These are phyloP conservation scores for Platichthys stellatus DNA, from an alignment of 2,113 vertebrate genomes.

Conservation along the genomic window DNA sequence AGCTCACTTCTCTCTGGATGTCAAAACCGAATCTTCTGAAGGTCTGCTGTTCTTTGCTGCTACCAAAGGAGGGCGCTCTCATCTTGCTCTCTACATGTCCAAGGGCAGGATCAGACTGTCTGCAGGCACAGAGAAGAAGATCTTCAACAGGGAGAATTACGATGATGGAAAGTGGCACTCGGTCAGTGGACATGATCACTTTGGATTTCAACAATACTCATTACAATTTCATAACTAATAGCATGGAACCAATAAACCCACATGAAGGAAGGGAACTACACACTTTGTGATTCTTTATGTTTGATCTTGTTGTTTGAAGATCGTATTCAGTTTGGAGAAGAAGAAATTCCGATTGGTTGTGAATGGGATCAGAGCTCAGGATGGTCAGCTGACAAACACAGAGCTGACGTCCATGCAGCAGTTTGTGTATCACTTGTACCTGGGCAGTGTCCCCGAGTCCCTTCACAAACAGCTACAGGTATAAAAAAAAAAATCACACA, in stretches of 20 bases:
- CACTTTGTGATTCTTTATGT: background rate
- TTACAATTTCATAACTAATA: background rate
- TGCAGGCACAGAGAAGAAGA: constrained; percentile 80
- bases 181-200: constrained; percentile 78
- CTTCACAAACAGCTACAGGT: constrained; percentile 77
- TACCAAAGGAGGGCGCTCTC: constrained; percentile 77
- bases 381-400: constrained; percentile 76
- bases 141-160: constrained; percentile 88
- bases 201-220: background rate
- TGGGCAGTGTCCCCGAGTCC: constrained; percentile 83
- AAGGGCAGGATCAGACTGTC: constrained; percentile 89
- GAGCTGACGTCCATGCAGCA: constrained; percentile 75
- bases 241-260: background rate
- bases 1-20: constrained; percentile 87
- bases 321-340: constrained; percentile 86
- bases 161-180: constrained; percentile 93
- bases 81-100: constrained; percentile 87
- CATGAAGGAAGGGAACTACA: background rate
- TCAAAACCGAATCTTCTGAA: constrained; percentile 83
- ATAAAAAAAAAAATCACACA: background rate
- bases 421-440: constrained; percentile 78
- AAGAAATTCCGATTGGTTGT: constrained; percentile 83
- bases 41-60: constrained; percentile 88
- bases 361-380: constrained; percentile 87
- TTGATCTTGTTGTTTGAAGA: constrained; percentile 70